phyloP scores from a whole-genome alignment of 2,113 vertebrate genomes.

The Chamaetylas fuelleborni region DNA sequence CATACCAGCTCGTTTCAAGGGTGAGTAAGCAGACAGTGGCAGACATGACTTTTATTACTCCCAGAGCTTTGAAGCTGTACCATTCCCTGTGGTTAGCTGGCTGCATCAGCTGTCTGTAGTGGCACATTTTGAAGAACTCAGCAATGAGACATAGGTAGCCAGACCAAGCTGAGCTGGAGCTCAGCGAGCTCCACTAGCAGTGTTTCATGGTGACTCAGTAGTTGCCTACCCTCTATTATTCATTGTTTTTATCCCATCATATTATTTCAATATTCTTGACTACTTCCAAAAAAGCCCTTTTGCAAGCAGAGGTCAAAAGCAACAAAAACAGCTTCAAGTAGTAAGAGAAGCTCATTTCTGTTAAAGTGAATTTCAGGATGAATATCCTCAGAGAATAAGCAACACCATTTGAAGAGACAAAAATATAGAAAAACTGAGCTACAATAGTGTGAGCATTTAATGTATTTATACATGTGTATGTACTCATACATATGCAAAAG shows the following conservation, averaged over 20 bases:
- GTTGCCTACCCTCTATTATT: background rate
- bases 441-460: background rate
- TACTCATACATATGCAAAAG: background rate
- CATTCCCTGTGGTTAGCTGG: background rate
- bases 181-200: background rate
- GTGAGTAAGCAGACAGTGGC: conserved; percentile 44
- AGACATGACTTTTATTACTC: conserved; percentile 1
- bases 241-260: background rate
- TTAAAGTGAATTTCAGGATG: background rate
- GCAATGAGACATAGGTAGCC: background rate
- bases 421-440: background rate
- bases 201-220: background rate
- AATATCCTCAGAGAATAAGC: background rate
- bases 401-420: background rate
- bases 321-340: background rate
- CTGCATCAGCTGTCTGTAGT: background rate
- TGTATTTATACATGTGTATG: background rate
- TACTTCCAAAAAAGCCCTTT: background rate
- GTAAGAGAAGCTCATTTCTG: background rate
- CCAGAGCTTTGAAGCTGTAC: background rate
- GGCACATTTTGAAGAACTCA: background rate
- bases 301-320: background rate
- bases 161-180: background rate
- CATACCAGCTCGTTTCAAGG: background rate
- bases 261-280: background rate